Evolutionary conservation across 2,113 vertebrate species (phyloP).

Genomic region (Bujurquina vittata): DNA sequence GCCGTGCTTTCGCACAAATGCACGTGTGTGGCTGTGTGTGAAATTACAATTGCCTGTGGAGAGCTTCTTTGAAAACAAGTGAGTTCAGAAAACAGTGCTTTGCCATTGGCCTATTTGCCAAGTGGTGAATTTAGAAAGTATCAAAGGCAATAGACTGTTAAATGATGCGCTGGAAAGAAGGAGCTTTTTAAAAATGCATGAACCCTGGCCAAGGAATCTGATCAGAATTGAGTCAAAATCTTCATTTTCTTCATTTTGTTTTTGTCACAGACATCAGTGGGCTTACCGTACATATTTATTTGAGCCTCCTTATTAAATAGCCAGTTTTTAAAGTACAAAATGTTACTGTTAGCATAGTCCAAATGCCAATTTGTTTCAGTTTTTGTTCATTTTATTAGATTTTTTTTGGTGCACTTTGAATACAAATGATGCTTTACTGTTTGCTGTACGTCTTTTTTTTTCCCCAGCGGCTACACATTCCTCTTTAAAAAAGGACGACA

Average conservation of each 20-base stretch:
- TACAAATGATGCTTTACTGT: not conserved
- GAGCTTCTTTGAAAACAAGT: not conserved
- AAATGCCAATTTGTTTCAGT: not conserved
- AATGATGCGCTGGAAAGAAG: slow-evolving; percentile 3
- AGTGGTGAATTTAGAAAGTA: not conserved
- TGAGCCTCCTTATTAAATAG: not conserved
- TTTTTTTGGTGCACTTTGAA: not conserved
- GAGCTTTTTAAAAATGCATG: slow-evolving; percentile 3
- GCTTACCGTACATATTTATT: not conserved
- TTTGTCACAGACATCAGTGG: not conserved
- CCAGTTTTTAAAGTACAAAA: not conserved
- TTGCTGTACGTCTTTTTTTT: too few relatives aligned
- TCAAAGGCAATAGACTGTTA: not conserved
- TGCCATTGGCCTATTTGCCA: not conserved
- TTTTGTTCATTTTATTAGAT: not conserved
- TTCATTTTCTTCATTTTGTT: not conserved
- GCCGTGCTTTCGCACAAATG: not conserved
- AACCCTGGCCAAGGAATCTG: not conserved
- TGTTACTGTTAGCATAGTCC: too few relatives aligned
- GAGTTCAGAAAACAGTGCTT: not conserved
- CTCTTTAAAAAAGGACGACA: too few relatives aligned
- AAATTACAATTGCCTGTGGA: not conserved
- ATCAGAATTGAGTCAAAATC: not conserved
- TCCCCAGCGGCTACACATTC: too few relatives aligned
- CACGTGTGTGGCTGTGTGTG: not conserved